Conservation (phyloP, 2,888 invertebrate species). For the Ophioninae sp. region DNA sequence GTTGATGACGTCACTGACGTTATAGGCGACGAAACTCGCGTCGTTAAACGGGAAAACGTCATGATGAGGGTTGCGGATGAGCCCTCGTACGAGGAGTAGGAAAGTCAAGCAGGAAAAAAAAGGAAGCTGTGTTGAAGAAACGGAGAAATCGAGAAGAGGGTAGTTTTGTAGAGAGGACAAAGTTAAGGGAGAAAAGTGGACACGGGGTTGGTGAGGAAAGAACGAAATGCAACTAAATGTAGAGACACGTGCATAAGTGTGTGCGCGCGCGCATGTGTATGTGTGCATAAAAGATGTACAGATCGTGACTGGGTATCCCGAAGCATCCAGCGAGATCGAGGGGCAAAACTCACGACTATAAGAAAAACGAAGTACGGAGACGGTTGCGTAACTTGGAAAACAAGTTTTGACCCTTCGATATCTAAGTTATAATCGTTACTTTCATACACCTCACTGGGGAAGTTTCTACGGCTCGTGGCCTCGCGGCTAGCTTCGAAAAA, state of each 20-base stretch:
- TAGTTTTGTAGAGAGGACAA: constrained; percentile 23
- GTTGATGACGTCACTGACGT: constrained; percentile 40
- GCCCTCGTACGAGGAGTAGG: not conserved
- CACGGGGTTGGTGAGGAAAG: constrained; percentile 14
- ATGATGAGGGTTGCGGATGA: not conserved
- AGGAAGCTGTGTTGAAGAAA: constrained; percentile 17
- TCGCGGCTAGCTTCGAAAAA: constrained; percentile 3
- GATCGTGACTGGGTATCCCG: not conserved
- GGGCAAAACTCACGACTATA: constrained; percentile 38
- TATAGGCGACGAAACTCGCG: constrained; percentile 37
- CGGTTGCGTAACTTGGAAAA: constrained; percentile 46
- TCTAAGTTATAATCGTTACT: constrained; percentile 61
- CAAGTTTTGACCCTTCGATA: constrained; percentile 57
- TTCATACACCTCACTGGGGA: constrained; percentile 24
- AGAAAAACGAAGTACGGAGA: constrained; percentile 25
- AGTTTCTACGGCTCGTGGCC: constrained; percentile 22
- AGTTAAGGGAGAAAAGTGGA: constrained; percentile 49
- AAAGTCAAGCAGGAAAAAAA: constrained; percentile 16
- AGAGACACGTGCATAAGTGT: not conserved
- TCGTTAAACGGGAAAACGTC: constrained; percentile 48
- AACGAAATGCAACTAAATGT: constrained; percentile 17
- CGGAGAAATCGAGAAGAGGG: constrained; percentile 35
- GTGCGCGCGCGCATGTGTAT: constrained; percentile 7
- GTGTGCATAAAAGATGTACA: constrained; percentile 26
- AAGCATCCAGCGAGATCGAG: not conserved